These are phyloP conservation scores for Melipona quadrifasciata DNA, from an alignment of 1,140 invertebrate species.

Conservation along the genomic window DNA sequence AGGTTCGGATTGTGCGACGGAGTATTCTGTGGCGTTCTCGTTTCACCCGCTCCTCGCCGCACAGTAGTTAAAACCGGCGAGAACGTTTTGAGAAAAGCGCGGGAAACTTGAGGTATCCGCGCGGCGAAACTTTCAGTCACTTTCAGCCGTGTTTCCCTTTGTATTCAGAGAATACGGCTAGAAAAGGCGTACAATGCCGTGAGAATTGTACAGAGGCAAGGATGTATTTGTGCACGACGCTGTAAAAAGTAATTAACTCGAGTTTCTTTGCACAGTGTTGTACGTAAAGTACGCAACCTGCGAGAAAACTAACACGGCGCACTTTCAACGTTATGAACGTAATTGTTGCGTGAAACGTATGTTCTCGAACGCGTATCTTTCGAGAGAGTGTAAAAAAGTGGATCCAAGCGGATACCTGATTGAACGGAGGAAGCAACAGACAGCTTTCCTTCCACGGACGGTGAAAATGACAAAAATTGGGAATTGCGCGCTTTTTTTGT, in stretches of 20 bases:
- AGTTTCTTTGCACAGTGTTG: too few species aligned
- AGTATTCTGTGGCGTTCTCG: neutral
- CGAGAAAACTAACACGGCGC: too few species aligned
- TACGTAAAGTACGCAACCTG: too few species aligned
- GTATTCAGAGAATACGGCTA: neutral
- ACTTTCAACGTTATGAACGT: too few species aligned
- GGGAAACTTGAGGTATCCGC: neutral
- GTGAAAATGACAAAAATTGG: too few species aligned
- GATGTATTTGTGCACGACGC: neutral
- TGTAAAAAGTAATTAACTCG: neutral
- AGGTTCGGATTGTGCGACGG: neutral
- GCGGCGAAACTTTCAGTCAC: neutral
- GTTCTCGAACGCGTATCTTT: too few species aligned
- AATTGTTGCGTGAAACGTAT: too few species aligned
- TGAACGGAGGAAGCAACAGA: too few species aligned
- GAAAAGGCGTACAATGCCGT: neutral
- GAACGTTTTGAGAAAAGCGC: constrained; percentile 6
- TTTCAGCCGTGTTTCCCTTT: neutral
- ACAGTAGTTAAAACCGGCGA: neutral
- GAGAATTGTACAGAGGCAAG: neutral
- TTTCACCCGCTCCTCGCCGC: neutral
- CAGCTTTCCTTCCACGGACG: too few species aligned
- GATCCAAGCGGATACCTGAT: too few species aligned
- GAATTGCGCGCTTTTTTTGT: neutral
- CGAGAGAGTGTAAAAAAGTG: too few species aligned